Evolutionary conservation across 2,797 vertebrate genomes (phyloP).

Genomic region (Cichlasoma orientale): DNA sequence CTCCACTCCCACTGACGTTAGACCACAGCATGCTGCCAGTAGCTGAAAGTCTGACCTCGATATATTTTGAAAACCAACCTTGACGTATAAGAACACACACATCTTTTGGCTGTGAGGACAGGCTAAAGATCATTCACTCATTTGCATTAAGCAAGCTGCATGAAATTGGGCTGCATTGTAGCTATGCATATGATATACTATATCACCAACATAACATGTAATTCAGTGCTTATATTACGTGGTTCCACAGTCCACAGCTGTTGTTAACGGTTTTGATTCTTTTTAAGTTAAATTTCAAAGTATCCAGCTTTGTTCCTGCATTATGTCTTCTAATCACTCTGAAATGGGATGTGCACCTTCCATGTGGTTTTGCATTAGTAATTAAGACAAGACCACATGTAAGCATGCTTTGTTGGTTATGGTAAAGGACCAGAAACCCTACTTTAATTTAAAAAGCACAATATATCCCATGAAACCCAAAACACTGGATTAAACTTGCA

Average conservation of each 20-base stretch:
- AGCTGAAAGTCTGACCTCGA: conserved; percentile 29
- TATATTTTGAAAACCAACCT: conserved; percentile 19
- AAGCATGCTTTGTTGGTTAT: neutral
- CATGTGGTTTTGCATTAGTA: neutral
- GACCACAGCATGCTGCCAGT: conserved; percentile 19
- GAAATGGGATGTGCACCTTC: neutral
- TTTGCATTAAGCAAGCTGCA: neutral
- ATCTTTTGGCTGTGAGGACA: neutral
- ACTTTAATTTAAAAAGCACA: neutral
- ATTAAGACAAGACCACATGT: neutral
- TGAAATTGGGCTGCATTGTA: neutral
- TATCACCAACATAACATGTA: neutral
- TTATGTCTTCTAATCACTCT: neutral
- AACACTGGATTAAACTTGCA: neutral
- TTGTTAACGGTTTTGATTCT: neutral
- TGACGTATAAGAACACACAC: neutral
- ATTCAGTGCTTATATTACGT: neutral
- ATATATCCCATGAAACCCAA: neutral
- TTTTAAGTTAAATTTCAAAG: neutral
- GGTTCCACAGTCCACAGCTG: neutral
- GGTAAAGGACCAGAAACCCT: neutral
- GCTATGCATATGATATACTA: neutral
- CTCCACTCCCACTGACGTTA: conserved; percentile 19
- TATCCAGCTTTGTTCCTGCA: neutral
- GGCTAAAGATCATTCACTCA: neutral